Evolutionary conservation across 2,113 vertebrate species (phyloP).

Genomic region (Pterocles burchelli): DNA sequence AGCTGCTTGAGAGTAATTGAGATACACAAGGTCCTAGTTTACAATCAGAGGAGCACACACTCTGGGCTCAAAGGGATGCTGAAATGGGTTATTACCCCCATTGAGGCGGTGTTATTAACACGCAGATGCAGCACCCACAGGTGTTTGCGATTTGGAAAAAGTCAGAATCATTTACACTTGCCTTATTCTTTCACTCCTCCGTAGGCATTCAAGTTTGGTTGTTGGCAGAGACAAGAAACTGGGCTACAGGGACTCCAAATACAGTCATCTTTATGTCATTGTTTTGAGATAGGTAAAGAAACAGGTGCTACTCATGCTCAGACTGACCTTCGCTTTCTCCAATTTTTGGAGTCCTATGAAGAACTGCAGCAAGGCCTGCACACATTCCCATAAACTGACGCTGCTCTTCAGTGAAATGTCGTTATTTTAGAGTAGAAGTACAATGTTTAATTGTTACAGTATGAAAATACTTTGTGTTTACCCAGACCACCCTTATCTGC

Average conservation of each 20-base stretch:
- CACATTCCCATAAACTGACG: background rate
- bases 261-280: background rate
- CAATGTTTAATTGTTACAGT: background rate
- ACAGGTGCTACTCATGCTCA: background rate
- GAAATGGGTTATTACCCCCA: background rate
- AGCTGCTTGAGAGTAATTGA: background rate
- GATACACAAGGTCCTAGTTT: background rate
- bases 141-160: background rate
- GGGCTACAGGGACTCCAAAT: background rate
- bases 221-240: background rate
- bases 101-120: background rate
- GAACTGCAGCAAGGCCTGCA: background rate
- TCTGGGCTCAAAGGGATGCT: background rate
- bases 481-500: background rate
- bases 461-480: background rate
- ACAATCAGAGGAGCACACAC: background rate
- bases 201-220: background rate
- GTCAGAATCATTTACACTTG: background rate
- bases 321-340: background rate
- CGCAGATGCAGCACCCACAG: background rate
- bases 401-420: background rate
- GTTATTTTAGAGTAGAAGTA: background rate
- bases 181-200: background rate
- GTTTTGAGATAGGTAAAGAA: background rate
- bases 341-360: background rate